phyloP scores from a whole-genome alignment of 2,888 invertebrate genomes.

The Steinernema scapterisci region DNA sequence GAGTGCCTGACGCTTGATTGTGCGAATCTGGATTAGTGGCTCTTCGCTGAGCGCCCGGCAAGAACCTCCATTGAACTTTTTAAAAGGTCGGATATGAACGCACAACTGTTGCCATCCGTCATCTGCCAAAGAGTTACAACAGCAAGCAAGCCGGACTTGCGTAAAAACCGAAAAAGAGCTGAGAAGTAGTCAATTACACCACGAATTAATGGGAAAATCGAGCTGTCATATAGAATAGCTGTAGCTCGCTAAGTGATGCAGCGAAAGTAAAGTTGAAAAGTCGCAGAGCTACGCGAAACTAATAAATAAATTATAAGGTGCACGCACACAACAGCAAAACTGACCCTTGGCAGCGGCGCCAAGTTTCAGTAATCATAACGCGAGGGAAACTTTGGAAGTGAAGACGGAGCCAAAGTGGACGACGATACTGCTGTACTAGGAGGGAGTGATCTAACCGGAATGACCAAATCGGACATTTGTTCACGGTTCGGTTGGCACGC shows the following conservation, averaged over 20 bases:
- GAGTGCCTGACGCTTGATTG: not conserved
- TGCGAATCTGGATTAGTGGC: constrained; percentile 23
- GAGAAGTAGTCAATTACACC: not conserved
- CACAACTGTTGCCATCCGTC: constrained; percentile 1
- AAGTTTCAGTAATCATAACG: no score
- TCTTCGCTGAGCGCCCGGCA: not conserved
- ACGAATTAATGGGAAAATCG: not conserved
- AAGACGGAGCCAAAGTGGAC: no score
- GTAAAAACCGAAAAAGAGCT: not conserved
- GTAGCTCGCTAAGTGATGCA: not conserved
- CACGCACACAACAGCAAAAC: not conserved
- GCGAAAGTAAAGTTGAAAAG: constrained; percentile 27
- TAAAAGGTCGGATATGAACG: not conserved
- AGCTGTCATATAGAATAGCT: not conserved
- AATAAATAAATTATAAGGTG: constrained; percentile 11
- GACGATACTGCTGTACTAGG: not conserved
- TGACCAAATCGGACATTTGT: constrained; percentile 25
- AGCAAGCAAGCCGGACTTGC: not conserved
- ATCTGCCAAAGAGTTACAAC: not conserved
- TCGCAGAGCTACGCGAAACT: not conserved
- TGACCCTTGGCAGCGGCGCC: not conserved
- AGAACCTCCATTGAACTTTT: not conserved
- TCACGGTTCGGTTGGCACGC: not conserved
- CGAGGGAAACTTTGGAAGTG: no score
- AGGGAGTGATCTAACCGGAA: not conserved